Percentiles rank a stretch among this genome's conserved stretches.
Conservation (phyloP, 2,888 invertebrate genomes). For the Ornithoptera priamus region DNA sequence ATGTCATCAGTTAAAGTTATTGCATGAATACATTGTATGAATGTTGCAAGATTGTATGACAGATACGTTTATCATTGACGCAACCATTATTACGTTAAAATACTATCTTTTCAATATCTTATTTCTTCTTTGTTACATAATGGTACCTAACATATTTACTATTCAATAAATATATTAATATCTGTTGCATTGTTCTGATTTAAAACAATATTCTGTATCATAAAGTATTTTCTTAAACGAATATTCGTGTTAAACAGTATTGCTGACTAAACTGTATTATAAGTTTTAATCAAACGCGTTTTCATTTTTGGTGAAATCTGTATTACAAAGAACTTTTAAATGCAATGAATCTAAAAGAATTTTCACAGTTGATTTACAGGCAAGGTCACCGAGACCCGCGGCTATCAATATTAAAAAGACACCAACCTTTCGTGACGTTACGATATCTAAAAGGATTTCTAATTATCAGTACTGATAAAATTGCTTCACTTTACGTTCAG, state of each 20-base stretch:
- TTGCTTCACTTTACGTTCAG: constrained; percentile 26
- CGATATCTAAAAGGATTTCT: constrained; percentile 32
- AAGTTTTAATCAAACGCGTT: not conserved
- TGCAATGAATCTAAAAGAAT: constrained; percentile 36
- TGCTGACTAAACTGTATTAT: not conserved
- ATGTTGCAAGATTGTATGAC: not conserved
- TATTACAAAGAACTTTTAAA: constrained; percentile 24
- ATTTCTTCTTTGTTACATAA: constrained; percentile 4
- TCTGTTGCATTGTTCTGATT: not conserved
- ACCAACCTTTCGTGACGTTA: constrained; percentile 48
- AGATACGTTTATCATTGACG: not conserved
- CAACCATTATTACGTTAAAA: not conserved
- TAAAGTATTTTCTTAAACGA: not conserved
- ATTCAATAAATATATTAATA: not conserved
- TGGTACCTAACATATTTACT: not conserved
- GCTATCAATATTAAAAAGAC: constrained; percentile 52
- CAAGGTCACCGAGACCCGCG: constrained; percentile 56
- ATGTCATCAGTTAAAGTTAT: constrained; percentile 1
- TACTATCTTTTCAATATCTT: not conserved
- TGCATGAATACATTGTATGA: constrained; percentile 1
- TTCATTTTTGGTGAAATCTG: constrained; percentile 19
- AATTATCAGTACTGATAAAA: constrained; percentile 29
- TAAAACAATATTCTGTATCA: not conserved
- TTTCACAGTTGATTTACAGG: constrained; percentile 36
- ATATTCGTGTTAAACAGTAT: not conserved